Evolutionary conservation across 2,797 vertebrate species (phyloP).

Genomic region (Anabas testudineus): DNA sequence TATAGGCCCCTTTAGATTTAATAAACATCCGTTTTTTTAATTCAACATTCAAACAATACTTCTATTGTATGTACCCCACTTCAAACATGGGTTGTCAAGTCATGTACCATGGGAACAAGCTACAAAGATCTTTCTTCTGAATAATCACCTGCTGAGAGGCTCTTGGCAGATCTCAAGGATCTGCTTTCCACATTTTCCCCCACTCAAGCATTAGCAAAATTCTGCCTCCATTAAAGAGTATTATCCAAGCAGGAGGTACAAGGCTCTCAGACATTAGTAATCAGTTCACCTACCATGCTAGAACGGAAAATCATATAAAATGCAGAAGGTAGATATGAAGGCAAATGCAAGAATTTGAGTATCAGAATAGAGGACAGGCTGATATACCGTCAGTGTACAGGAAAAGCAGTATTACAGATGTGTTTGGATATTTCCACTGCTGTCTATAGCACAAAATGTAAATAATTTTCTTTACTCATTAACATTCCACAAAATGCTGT

Average conservation of each 20-base stretch:
- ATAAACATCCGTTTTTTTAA: too few relatives aligned
- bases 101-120: slow-evolving; percentile 23
- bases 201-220: slow-evolving; percentile 44
- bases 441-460: neutral
- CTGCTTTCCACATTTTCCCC: slow-evolving; percentile 31
- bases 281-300: slow-evolving; percentile 45
- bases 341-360: neutral
- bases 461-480: neutral
- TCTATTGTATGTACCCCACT: neutral
- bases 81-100: slow-evolving; percentile 6
- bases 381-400: neutral
- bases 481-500: neutral
- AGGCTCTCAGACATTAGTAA: slow-evolving; percentile 44
- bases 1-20: too few relatives aligned
- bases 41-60: slow-evolving; percentile 1
- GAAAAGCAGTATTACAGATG: neutral
- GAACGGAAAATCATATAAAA: slow-evolving; percentile 10
- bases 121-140: slow-evolving; percentile 35
- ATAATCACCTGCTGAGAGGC: slow-evolving; percentile 46
- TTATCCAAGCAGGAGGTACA: slow-evolving; percentile 62
- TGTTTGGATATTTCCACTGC: slow-evolving; percentile 8
- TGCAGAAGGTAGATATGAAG: neutral
- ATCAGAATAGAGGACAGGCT: neutral
- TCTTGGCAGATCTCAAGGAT: slow-evolving; percentile 55
- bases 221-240: slow-evolving; percentile 65